A percentile compares a stretch with the other conserved stretches of the same genome.
These are phyloP conservation scores for Thysanoteuthis rhombus DNA, from an alignment of 2,888 invertebrate genomes.

Conservation along the genomic window DNA sequence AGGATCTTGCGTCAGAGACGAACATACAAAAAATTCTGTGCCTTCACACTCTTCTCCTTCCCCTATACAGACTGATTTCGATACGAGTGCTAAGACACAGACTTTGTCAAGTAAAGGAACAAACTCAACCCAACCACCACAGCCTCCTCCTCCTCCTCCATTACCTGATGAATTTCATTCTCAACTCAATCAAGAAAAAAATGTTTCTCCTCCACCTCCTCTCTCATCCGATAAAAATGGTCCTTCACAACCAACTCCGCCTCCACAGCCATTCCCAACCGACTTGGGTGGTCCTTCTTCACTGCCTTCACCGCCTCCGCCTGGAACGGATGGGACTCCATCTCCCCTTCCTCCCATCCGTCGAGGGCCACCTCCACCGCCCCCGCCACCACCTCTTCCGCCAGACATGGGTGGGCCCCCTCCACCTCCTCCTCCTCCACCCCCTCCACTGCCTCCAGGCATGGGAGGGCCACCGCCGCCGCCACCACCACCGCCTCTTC, in stretches of 20 bases:
- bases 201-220: not conserved
- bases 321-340: slow-evolving; percentile 44
- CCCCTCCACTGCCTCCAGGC: slow-evolving; percentile 27
- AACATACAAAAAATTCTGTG: not conserved
- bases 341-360: slow-evolving; percentile 27
- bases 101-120: not conserved
- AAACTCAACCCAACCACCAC: not conserved
- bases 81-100: not conserved
- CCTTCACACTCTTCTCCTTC: not conserved
- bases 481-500: slow-evolving; percentile 89
- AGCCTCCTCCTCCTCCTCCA: not conserved
- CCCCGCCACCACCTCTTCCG: slow-evolving; percentile 35
- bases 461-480: slow-evolving; percentile 76
- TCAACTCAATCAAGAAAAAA: not conserved
- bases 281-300: slow-evolving; percentile 61
- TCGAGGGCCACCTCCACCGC: slow-evolving; percentile 34
- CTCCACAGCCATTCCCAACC: slow-evolving; percentile 40
- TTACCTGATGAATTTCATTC: not conserved
- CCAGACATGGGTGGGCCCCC: not conserved
- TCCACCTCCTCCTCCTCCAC: slow-evolving; percentile 30
- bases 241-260: slow-evolving; percentile 65
- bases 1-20: not conserved
- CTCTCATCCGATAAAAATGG: slow-evolving; percentile 50
- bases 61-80: not conserved
- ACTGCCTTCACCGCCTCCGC: slow-evolving; percentile 53